These are phyloP conservation scores for Apodemus agrarius DNA, from an alignment of 2,797 vertebrate species.

Conservation along the genomic window DNA sequence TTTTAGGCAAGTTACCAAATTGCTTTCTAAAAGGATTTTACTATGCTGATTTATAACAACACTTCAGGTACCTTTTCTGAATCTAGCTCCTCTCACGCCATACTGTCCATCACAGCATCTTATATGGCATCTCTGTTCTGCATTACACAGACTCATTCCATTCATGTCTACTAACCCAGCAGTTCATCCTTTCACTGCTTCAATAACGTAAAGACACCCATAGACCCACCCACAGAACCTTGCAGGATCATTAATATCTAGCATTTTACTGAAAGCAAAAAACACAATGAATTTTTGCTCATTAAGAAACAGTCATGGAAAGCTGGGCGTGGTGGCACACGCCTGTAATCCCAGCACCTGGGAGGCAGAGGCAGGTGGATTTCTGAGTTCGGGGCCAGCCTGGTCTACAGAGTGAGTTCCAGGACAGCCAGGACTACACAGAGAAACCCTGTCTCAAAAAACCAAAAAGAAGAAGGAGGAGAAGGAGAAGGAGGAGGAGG, in stretches of 20 bases:
- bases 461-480: no score
- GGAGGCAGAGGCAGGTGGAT: no score
- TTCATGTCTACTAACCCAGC: not conserved
- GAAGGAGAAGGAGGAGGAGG: no score
- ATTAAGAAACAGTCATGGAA: not conserved
- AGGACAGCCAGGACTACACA: no score
- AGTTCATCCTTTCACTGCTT: not conserved
- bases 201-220: not conserved
- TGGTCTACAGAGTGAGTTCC: no score
- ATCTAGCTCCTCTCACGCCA: not conserved
- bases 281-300: not conserved
- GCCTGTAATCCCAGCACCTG: no score
- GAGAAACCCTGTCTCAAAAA: no score
- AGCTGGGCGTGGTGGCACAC: no score
- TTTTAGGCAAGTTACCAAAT: conserved; percentile 76
- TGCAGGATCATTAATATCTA: not conserved
- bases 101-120: conserved; percentile 13
- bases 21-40: conserved; percentile 73
- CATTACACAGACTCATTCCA: not conserved
- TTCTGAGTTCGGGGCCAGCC: no score
- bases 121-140: not conserved
- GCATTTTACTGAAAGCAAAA: not conserved
- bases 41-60: conserved; percentile 69
- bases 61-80: conserved; percentile 30
- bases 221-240: not conserved